Evolutionary conservation across 2,797 vertebrate genomes (phyloP).

Genomic region (Botia almorhae): DNA sequence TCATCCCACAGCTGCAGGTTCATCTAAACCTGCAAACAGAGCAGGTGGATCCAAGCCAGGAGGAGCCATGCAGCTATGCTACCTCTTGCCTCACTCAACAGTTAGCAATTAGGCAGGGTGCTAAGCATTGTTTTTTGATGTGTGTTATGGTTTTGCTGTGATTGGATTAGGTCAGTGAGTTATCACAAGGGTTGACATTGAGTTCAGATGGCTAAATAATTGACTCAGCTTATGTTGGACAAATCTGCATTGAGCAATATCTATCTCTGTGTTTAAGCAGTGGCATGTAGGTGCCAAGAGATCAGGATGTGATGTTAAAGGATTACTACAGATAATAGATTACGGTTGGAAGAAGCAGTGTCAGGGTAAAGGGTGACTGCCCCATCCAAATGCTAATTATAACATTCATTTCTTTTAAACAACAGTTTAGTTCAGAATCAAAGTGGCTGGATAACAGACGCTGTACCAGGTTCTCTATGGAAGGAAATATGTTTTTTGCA

Average conservation of each 20-base stretch:
- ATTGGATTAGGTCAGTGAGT: slow-evolving; percentile 2
- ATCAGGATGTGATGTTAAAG: slow-evolving; percentile 41
- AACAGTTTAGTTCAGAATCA: slow-evolving; percentile 23
- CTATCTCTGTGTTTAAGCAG: slow-evolving; percentile 13
- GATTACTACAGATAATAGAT: slow-evolving; percentile 39
- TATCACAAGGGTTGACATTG: slow-evolving; percentile 11
- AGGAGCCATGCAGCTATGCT: background rate
- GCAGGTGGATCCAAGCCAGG: slow-evolving; percentile 48
- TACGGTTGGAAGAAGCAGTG: slow-evolving; percentile 8
- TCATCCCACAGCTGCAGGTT: slow-evolving; percentile 27
- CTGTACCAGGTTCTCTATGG: slow-evolving; percentile 3
- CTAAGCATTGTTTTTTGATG: slow-evolving; percentile 12
- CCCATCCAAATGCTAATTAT: slow-evolving; percentile 1
- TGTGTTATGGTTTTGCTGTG: slow-evolving; percentile 30
- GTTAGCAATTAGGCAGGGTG: background rate
- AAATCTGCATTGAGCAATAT: slow-evolving; percentile 18
- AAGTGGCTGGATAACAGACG: slow-evolving; percentile 21
- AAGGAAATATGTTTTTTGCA: background rate
- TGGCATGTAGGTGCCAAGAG: background rate
- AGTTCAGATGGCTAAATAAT: slow-evolving; percentile 34
- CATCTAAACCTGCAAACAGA: slow-evolving; percentile 34
- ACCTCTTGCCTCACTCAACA: background rate
- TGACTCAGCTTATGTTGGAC: slow-evolving; percentile 20
- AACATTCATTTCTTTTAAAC: slow-evolving; percentile 3
- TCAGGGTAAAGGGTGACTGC: slow-evolving; percentile 16